These are phyloP conservation scores for Mastigias papua DNA, from an alignment of 30 jellyfish, hydroid and myxozoan genomes.

Conservation along the genomic window DNA sequence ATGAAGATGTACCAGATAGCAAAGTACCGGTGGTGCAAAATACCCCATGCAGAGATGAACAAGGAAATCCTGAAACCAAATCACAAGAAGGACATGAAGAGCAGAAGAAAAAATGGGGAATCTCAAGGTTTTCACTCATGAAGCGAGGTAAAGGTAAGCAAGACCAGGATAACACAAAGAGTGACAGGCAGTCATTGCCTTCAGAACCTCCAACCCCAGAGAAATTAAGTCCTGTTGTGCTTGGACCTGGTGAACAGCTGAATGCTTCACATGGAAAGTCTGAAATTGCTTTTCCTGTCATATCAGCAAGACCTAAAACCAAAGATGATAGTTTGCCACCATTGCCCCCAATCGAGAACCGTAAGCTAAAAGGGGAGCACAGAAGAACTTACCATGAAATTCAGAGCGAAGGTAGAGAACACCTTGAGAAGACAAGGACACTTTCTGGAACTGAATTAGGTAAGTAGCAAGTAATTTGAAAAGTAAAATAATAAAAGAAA, in stretches of 20 bases:
- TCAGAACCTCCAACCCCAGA: slow-evolving; percentile 20
- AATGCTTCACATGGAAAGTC: background rate
- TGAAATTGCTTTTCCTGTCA: background rate
- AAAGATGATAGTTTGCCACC: slow-evolving; percentile 51
- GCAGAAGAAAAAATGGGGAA: slow-evolving; percentile 58
- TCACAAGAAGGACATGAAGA: slow-evolving; percentile 16
- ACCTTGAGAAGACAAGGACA: background rate
- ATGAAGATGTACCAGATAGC: slow-evolving; percentile 64
- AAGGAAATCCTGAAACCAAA: background rate
- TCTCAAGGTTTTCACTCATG: slow-evolving; percentile 58
- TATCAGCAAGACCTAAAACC: background rate
- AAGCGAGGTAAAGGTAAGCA: slow-evolving; percentile 11
- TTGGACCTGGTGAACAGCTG: slow-evolving; percentile 11
- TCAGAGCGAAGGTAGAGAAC: background rate
- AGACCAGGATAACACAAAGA: background rate
- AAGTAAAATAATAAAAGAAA: no score
- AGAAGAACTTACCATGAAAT: slow-evolving; percentile 36
- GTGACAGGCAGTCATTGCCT: background rate
- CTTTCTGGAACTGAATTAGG: slow-evolving; percentile 15
- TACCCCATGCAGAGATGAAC: background rate
- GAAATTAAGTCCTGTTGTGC: background rate
- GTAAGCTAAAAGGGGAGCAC: slow-evolving; percentile 32
- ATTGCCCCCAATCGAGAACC: slow-evolving; percentile 68
- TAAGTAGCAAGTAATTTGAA: background rate
- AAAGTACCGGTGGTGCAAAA: background rate